These are phyloP conservation scores for Amiota communis DNA, from an alignment of 2,888 invertebrate genomes.

Conservation along the genomic window DNA sequence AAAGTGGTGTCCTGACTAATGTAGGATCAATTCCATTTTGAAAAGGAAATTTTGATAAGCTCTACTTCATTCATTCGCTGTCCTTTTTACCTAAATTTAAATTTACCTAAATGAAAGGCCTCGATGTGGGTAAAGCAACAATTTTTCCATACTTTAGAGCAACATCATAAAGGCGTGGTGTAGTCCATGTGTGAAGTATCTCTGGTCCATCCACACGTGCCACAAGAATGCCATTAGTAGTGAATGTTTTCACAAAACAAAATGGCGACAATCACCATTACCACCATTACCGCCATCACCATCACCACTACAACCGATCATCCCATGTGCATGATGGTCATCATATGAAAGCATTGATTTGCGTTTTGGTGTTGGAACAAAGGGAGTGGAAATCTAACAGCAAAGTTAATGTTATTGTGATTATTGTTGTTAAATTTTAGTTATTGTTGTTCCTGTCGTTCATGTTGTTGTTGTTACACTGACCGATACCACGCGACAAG, in stretches of 20 bases:
- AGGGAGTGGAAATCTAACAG: neutral
- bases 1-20: too few species aligned
- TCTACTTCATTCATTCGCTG: too few species aligned
- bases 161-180: too few species aligned
- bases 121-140: too few species aligned
- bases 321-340: constrained; percentile 2
- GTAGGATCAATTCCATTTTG: too few species aligned
- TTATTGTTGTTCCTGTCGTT: constrained; percentile 31
- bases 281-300: neutral
- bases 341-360: constrained; percentile 3
- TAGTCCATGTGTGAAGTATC: too few species aligned
- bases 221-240: too few species aligned
- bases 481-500: constrained; percentile 55
- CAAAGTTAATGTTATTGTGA: constrained; percentile 22
- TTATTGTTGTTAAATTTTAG: constrained; percentile 5
- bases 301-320: neutral
- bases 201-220: too few species aligned
- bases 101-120: too few species aligned
- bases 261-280: constrained; percentile 8
- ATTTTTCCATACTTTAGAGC: too few species aligned
- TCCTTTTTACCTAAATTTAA: too few species aligned
- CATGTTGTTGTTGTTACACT: constrained; percentile 36
- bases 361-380: neutral
- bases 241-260: constrained; percentile 8
- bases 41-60: too few species aligned